Evolutionary conservation across 1,140 invertebrate species (phyloP).

Genomic region (Megalonaias nervosa): DNA sequence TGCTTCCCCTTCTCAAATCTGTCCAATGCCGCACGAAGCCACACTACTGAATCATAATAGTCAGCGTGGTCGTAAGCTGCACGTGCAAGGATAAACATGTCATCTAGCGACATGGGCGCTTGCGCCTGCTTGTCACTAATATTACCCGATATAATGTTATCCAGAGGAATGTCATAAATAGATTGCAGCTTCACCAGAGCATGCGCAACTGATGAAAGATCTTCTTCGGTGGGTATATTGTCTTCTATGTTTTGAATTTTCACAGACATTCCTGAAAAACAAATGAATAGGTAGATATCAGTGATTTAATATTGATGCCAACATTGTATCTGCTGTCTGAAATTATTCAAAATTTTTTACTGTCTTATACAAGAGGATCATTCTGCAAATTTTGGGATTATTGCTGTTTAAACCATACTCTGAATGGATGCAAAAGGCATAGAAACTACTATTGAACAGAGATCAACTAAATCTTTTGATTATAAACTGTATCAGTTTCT

Average conservation of each 20-base stretch:
- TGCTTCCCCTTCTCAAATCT: background rate
- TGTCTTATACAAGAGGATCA: too few relatives aligned
- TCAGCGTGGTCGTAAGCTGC: constrained; percentile 9
- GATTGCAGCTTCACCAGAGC: constrained; percentile 15
- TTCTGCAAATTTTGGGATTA: too few relatives aligned
- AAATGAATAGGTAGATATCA: background rate
- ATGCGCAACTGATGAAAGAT: constrained; percentile 4
- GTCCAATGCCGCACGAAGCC: constrained; percentile 4
- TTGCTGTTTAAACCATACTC: too few relatives aligned
- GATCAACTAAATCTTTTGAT: too few relatives aligned
- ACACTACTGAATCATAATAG: constrained; percentile 10
- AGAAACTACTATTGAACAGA: too few relatives aligned
- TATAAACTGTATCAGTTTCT: too few relatives aligned
- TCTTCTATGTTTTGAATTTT: constrained; percentile 30
- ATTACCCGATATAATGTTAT: constrained; percentile 17
- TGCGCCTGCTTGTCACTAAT: background rate
- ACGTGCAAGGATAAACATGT: constrained; percentile 21
- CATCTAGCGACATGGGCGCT: constrained; percentile 20
- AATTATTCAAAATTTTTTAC: too few relatives aligned
- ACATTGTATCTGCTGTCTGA: too few relatives aligned
- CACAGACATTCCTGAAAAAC: constrained; percentile 16
- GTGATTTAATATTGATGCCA: too few relatives aligned
- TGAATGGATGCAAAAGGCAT: too few relatives aligned
- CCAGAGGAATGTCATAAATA: constrained; percentile 13
- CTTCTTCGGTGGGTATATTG: constrained; percentile 16